Evolutionary conservation across 2,888 invertebrate species (phyloP).

Genomic region (Drosophila histrio): DNA sequence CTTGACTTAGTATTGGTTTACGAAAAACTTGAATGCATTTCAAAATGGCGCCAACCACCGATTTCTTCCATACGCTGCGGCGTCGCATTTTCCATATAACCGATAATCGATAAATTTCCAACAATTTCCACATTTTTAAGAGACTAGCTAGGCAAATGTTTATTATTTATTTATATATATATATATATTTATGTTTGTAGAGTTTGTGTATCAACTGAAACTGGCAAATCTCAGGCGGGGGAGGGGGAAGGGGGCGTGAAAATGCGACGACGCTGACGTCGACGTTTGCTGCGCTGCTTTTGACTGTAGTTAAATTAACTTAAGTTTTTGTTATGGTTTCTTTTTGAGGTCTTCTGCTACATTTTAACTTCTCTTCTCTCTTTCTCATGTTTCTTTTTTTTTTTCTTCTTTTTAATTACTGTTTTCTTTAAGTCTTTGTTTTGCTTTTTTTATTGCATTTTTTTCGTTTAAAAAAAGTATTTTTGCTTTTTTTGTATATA

Average conservation of each 20-base stretch:
- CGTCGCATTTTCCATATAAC: slow-evolving; percentile 12
- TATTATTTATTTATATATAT: background rate
- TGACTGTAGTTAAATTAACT: slow-evolving; percentile 28
- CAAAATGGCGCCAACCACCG: slow-evolving; percentile 44
- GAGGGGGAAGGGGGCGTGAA: background rate
- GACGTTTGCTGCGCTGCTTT: slow-evolving; percentile 22
- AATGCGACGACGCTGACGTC: slow-evolving; percentile 25
- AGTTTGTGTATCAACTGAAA: slow-evolving; percentile 26
- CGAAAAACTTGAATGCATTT: slow-evolving; percentile 55
- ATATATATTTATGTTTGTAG: too few species aligned
- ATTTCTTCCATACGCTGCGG: slow-evolving; percentile 31
- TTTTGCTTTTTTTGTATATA: slow-evolving; percentile 49
- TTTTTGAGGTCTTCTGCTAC: slow-evolving; percentile 30
- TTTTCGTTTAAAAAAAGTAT: slow-evolving; percentile 56
- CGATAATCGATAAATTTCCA: slow-evolving; percentile 8
- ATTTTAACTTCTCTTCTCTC: slow-evolving; percentile 35
- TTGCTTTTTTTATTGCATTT: slow-evolving; percentile 83
- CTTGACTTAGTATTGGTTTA: slow-evolving; percentile 75
- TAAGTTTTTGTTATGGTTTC: slow-evolving; percentile 28
- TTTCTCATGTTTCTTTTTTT: slow-evolving; percentile 33
- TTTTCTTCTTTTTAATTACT: slow-evolving; percentile 58
- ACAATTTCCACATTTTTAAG: slow-evolving; percentile 31
- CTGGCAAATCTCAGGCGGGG: background rate
- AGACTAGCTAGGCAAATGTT: slow-evolving; percentile 58
- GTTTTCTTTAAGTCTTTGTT: slow-evolving; percentile 84